Evolutionary conservation across 2,888 invertebrate species (phyloP), one percentile per base, ranked within the genome.

Genomic region (Patella ulyssiponensis): DNA sequence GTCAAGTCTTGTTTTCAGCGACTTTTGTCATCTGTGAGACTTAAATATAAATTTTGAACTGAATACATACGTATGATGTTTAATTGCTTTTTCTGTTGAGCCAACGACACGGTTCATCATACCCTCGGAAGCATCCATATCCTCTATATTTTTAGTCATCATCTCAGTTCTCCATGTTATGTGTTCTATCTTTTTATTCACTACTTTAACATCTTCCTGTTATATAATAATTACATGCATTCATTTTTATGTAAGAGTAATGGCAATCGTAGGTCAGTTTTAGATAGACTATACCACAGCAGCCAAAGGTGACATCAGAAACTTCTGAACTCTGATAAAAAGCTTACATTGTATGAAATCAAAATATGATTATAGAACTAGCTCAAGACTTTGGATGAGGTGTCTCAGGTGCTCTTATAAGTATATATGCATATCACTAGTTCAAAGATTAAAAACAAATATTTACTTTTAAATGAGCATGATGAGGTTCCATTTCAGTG

Each of bases 111-210:
- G 84, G 17, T 85, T 85, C 87, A 91, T 90, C 85, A 90, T 88
- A 14, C 79, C 83, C 70, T 85, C 82, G 3, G 89, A 86, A 23
- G 86, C 84, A 56, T 88, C 87, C 90, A 90, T 90, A 75, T 90
- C 90, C 54, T 86, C 88, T 77, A 89, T 87, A 77, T 90, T 88
- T 78, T 88, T 90, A n/a, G 83, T 87, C 90, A 91, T 90, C 81
- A 87, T 76, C 33, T 88, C 86, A 4, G 87, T 81, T 80, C 86
- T 86, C 86, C 86, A 86, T 9, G 83, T 82, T 81, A 90, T 90
- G 78, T 88, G 83, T 44, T 88, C 88, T n/a, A 90, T 73, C 51
- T 86, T 80, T 77, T 88, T 87, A 64, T 84, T 82, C 20, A 86
- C 75, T 4, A 74, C 78, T 27, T 83, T 69, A n/a, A 87, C 79